Base-by-base conservation (phyloP, 2,113 vertebrate genomes). In the Zosterops japonicus region DNA sequence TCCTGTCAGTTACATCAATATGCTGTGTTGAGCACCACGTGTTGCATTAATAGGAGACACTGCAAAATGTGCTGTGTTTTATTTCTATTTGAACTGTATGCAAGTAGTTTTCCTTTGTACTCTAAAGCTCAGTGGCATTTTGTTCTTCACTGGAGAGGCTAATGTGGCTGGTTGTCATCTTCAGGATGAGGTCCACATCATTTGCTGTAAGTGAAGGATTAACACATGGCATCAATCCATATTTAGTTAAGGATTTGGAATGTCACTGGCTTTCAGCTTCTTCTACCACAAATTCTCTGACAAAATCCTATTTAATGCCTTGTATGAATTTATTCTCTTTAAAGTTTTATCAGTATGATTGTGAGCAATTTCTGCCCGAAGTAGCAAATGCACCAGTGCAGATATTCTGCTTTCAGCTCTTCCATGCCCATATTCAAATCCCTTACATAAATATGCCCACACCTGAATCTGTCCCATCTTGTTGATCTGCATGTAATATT, bases 391-490 rank as follows among this genome's bases (percentile, higher is more conserved):
- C 72, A 87, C 61, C 80, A 89, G n/a, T 53, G 19, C 20, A 83
- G 56, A 65, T 68, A 74, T 78, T 97, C 93, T 93, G 55, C 83
- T 94, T 97, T 95, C 50, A 0, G 0, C 39, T 95, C 41, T 90
- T 97, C 72, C 36, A 55, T 96, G 70, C 18, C 71, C 35, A 53
- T 91, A 91, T 94, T 97, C 72, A 97, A 97, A 97, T 94, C 84
- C 60, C 41, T 97, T 97, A 95, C 60, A 41, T 98, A 98, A 98
- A 96, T 96, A 96, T 64, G 57, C 85, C 91, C 95, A 97, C 97
- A 97, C 96, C 96, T 98, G 96, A 97, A 97, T 98, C 91, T 97
- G 97, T 95, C 87, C 94, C 89, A 95, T 98, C 96, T 97, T 98
- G 98, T 97, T 97, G 95, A 97, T 97, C 90, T 96, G 81, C 95